Base-by-base conservation (phyloP, 2,113 vertebrate species). In the Elanoides forficatus region DNA sequence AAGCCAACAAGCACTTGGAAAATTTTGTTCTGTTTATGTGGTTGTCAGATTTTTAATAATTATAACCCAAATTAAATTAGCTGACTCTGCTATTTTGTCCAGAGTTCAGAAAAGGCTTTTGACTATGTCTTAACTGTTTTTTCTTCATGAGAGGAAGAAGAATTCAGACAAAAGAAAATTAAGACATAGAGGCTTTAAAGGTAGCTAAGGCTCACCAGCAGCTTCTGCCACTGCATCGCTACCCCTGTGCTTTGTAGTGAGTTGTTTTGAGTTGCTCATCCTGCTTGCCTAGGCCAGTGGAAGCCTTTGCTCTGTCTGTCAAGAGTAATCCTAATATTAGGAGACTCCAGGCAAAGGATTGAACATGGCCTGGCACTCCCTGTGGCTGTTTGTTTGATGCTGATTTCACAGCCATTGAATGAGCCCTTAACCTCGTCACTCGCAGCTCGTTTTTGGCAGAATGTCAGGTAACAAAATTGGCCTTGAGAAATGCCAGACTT, bases 371-470 rank as follows among this genome's bases (percentile, higher is more conserved):
- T 95, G 94, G 92, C 84, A 81, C 79, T 96, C 89, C 93, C 84
- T 62, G 65, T 50, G 60, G 93, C 93, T 96, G 79, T 86, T 92
- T 85, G 63, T 91, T 93, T 95, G 94, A 97, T 90, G 89, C 82
- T 96, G 93, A 96, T 96, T 94, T 96, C 96, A 88, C 78, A 93
- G 93, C 73, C 93, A 50, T 67, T 82, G 80, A 93, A 85, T 60
- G 90, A 93, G 89, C 93, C 90, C 90, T 89, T 96, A 91, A 96
- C 88, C 88, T 93, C 48, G 2, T 93, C 86, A 58, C 81, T 91
- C 0, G 3, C 83, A 78, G 85, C 81, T 86, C 74, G n/a, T 93
- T 87, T 95, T 96, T 97, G 95, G 94, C 86, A 95, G 90, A 81
- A 73, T 89, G 93, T 96, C 95, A 96, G 73, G 88, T 86, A 94